Evolutionary conservation across 2,888 invertebrate species (phyloP), one percentile per base, ranked within the genome.

Genomic region (Pomacea canaliculata): DNA sequence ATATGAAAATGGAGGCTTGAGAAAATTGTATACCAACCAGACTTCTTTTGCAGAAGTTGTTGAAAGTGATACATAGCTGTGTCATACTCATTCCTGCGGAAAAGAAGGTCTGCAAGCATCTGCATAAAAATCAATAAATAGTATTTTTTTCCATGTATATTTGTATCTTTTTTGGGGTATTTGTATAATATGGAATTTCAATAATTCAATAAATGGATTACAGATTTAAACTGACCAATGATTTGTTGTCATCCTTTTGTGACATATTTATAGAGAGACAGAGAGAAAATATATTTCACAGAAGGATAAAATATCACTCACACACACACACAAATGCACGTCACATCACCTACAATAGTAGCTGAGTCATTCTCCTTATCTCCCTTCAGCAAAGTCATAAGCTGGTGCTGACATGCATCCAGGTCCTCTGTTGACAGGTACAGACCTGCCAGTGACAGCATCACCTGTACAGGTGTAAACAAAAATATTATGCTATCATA

Each of bases 41-140:
- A 89, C 82, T 86, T 87, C 27, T 85, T 81, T 71, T 86, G 86
- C 13, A 91, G 85, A n/a, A 98, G 92, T 89, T 97, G 96, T 56
- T 94, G 94, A 89, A 98, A 95, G 87, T 98, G 97, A 84, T 95
- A 95, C 70, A 95, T 94, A 0, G 99, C 97, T 69, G 95, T 94
- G 86, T 97, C 96, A 85, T 97, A 95, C 89, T 99, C 98, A 85
- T 96, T 95, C 93, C 95, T 90, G 56, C 92, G 88, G 90, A 98
- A 98, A 78, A 97, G 96, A 60, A 98, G 93, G 91, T 99, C 98
- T 0, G 98, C 98, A 94, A 98, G 95, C 95, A 98, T 96, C 88
- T 88, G 77, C 27, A 70, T 73, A 37, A 37, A 67, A 19, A 63
- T 56, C 12, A 56, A 56, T 56, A 56, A 16, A 56, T 2, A 56